Conservation (phyloP, 2,888 invertebrate species). For the Miltochrista miniata region DNA sequence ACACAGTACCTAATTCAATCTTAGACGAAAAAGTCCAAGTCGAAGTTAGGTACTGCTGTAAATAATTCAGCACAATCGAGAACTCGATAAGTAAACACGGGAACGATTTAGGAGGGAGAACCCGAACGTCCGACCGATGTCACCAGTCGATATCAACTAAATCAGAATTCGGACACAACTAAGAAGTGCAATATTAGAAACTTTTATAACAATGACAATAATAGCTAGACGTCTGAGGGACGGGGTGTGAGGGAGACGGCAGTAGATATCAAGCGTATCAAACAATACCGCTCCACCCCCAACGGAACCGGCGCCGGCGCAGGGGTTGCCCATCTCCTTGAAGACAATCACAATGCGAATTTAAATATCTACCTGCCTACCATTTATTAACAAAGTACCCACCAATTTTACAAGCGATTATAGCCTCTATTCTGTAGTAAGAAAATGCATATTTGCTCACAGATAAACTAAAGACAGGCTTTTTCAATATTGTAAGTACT, state of each 20-base stretch:
- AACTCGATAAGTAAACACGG: slow-evolving; percentile 54
- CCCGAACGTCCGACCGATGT: slow-evolving; percentile 78
- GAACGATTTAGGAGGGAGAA: slow-evolving; percentile 58
- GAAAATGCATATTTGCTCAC: slow-evolving; percentile 42
- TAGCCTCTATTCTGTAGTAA: slow-evolving; percentile 50
- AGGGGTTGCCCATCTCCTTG: slow-evolving; percentile 71
- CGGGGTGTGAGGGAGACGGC: slow-evolving; percentile 57
- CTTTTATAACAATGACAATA: slow-evolving; percentile 78
- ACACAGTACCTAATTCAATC: no score
- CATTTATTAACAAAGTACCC: slow-evolving; percentile 47
- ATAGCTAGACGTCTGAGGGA: slow-evolving; percentile 66
- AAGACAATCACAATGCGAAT: slow-evolving; percentile 74
- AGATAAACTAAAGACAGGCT: slow-evolving; percentile 44
- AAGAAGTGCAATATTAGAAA: slow-evolving; percentile 81
- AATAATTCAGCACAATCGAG: no score
- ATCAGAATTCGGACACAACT: slow-evolving; percentile 75
- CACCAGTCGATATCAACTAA: slow-evolving; percentile 83
- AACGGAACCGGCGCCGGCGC: slow-evolving; percentile 62
- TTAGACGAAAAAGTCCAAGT: no score
- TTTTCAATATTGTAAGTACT: slow-evolving; percentile 35
- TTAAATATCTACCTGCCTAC: slow-evolving; percentile 72
- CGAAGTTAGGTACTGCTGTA: no score
- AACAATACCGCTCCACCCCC: slow-evolving; percentile 75
- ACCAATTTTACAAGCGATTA: slow-evolving; percentile 42
- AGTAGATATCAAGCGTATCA: slow-evolving; percentile 51